Base-by-base conservation (phyloP, 2,888 invertebrate genomes). In the Meganola albula region DNA sequence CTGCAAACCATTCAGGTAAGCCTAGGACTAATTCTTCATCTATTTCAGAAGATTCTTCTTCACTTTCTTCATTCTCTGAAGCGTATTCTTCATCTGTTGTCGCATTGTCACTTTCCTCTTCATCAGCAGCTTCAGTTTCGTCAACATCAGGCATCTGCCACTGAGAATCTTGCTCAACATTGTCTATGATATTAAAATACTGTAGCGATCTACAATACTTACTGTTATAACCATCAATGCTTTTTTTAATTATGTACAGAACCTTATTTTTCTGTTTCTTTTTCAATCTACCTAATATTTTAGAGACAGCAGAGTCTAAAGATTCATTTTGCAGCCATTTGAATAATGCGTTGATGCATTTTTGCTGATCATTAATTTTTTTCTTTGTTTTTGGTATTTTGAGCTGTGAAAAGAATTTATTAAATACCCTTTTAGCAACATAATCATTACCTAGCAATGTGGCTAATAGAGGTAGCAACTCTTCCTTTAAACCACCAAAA, bases 391-490 rank as follows among this genome's bases (percentile, higher is more conserved):
- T 89, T 5, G 88, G 87, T 20, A 91, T 53, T 61, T 89, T 90
- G 4, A 93, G 63, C 29, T 90, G 89, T 0, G 83, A 70, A 57
- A 91, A 93, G 66, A 97, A 95, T 44, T 90, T 88, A 1, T 78
- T 82, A 59, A 96, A 95, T 0, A 88, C 84, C 2, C 77, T 80
- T 37, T 87, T 87, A 21, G 91, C 87, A 5, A 96, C 91, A 74
- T 93, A 97, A 74, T 98, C 98, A 82, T 98, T 98, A 1, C 97
- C 98, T 4, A 97, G 76, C 18, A 97, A 65, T 1, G 93, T 92
- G 0, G 95, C 94, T 42, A 96, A 86, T 11, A 98, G 64, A 0
- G 96, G 95, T 27, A 98, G 65, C 40, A 92, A 74, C 9, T 89
- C 88, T 44, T 88, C 88, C 40, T 90, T 87, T 14, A 95, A 63